Conservation (phyloP, 1,140 invertebrate species). For the Trachymyrmex septentrionalis region DNA sequence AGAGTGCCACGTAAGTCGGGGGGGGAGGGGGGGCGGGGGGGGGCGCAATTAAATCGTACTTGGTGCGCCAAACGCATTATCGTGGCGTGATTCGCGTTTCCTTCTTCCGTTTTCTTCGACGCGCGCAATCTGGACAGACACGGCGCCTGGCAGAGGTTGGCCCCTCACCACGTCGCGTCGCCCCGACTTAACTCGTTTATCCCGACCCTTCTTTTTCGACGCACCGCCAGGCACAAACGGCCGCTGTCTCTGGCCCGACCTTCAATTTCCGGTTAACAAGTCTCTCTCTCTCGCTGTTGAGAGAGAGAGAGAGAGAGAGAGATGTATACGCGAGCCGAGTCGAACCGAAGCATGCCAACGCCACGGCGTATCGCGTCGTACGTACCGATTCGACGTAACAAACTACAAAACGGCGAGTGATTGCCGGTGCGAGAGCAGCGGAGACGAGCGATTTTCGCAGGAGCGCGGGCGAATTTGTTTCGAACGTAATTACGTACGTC, state of each 20-base stretch:
- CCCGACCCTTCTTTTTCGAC: conserved; percentile 70
- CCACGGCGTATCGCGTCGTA: background rate
- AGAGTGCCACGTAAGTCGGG: background rate
- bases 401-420: conserved; percentile 59
- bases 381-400: conserved; percentile 46
- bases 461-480: conserved; percentile 66
- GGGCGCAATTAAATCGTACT: conserved; percentile 28
- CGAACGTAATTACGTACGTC: conserved; percentile 66
- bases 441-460: conserved; percentile 52
- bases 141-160: conserved; percentile 68
- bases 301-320: no score
- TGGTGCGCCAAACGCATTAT: conserved; percentile 53
- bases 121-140: conserved; percentile 67
- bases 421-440: conserved; percentile 2
- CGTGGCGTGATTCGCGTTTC: conserved; percentile 68
- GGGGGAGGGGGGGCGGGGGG: no score
- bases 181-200: conserved; percentile 74
- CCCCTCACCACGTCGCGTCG: conserved; percentile 50
- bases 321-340: conserved; percentile 29
- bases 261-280: conserved; percentile 75
- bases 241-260: conserved; percentile 61
- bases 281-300: conserved; percentile 17
- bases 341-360: background rate
- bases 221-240: conserved; percentile 72
- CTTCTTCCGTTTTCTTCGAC: conserved; percentile 53